Conservation (phyloP, 1,140 invertebrate genomes). For the Eurosta solidaginis region DNA sequence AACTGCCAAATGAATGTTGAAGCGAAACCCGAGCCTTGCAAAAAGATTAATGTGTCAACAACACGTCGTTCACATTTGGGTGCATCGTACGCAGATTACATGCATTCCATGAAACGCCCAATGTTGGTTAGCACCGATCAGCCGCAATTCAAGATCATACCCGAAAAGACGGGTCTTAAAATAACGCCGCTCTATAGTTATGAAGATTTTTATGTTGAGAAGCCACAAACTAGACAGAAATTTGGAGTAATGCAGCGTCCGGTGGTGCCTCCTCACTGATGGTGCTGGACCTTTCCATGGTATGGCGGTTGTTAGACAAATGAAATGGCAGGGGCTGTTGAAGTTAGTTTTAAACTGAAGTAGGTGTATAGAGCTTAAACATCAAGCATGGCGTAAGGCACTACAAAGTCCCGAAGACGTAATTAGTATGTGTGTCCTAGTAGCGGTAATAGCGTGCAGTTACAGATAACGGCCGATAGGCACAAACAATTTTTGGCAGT, state of each 20-base stretch:
- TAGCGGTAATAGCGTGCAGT: background rate
- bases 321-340: background rate
- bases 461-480: background rate
- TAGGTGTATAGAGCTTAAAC: background rate
- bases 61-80: conserved; percentile 47
- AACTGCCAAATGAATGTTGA: conserved; percentile 57
- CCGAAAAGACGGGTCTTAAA: conserved; percentile 62
- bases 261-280: conserved; percentile 59
- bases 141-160: conserved; percentile 63
- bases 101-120: conserved; percentile 63
- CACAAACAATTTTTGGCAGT: background rate
- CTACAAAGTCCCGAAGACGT: too few relatives aligned
- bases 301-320: conserved; percentile 51
- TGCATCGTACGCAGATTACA: conserved; percentile 50
- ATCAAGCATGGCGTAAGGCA: too few relatives aligned
- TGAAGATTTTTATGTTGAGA: conserved; percentile 48
- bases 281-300: conserved; percentile 60
- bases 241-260: conserved; percentile 56
- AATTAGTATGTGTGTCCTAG: too few relatives aligned
- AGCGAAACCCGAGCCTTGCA: conserved; percentile 60
- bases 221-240: conserved; percentile 47
- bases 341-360: background rate
- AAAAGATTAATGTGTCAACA: conserved; percentile 60
- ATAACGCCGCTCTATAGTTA: conserved; percentile 61
- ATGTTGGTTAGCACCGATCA: conserved; percentile 59